These are phyloP conservation scores for Pentalonia nigronervosa DNA, from an alignment of 1,140 invertebrate genomes.

Conservation along the genomic window DNA sequence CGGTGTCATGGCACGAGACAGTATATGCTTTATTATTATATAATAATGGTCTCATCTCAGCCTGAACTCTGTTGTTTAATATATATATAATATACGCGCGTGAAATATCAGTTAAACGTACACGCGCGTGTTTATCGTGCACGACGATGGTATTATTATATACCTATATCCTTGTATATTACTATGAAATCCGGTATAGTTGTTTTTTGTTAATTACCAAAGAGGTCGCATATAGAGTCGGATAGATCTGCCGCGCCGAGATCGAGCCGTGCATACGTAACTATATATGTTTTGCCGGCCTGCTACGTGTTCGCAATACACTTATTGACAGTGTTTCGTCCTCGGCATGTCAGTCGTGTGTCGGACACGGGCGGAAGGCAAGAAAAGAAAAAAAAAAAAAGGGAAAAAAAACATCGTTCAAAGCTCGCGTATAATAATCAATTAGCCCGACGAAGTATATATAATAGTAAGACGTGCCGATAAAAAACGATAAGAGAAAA, in stretches of 20 bases:
- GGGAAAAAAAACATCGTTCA: constrained; percentile 15
- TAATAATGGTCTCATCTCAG: background rate
- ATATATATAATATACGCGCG: background rate
- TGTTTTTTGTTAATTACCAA: constrained; percentile 57
- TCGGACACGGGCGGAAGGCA: constrained; percentile 38
- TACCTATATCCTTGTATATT: background rate
- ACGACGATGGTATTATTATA: background rate
- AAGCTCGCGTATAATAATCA: constrained; percentile 34
- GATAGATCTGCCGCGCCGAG: constrained; percentile 32
- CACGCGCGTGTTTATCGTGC: background rate
- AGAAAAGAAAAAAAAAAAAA: constrained; percentile 28
- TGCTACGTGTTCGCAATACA: constrained; percentile 53
- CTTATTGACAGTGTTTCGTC: constrained; percentile 38
- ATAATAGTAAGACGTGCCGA: constrained; percentile 23
- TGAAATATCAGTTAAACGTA: background rate
- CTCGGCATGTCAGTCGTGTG: constrained; percentile 51
- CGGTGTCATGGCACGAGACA: constrained; percentile 34
- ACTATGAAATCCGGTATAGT: constrained; percentile 43
- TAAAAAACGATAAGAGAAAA: background rate
- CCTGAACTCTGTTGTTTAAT: background rate
- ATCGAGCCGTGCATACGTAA: constrained; percentile 51
- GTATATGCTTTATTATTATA: too few species aligned
- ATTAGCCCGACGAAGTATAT: constrained; percentile 22
- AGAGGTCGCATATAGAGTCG: background rate
- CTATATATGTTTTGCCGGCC: background rate